A percentile compares a stretch with the other conserved stretches of the same genome.
These are phyloP conservation scores for Bombus difficillimus DNA, from an alignment of 1,140 invertebrate species.

Conservation along the genomic window DNA sequence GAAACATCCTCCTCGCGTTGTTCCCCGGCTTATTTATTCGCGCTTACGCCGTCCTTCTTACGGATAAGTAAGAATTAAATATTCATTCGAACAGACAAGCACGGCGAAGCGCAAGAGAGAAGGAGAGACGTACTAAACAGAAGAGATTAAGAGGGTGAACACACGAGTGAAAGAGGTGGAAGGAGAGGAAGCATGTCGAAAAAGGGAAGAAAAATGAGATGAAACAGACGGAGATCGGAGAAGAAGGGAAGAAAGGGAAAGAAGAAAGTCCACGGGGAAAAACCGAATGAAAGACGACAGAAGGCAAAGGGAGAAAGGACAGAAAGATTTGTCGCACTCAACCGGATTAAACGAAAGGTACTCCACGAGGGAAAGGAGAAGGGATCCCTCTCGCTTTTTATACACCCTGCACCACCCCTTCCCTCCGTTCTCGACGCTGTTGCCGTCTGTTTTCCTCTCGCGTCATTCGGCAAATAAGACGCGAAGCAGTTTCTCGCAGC, in stretches of 20 bases:
- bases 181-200: too few relatives aligned
- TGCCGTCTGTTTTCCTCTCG: slow-evolving; percentile 6
- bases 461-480: slow-evolving; percentile 35
- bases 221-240: background rate
- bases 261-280: background rate
- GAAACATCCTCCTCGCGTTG: slow-evolving; percentile 64
- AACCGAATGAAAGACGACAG: background rate
- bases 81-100: slow-evolving; percentile 59
- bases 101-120: background rate
- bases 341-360: slow-evolving; percentile 62
- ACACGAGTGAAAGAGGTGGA: background rate
- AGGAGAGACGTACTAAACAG: background rate
- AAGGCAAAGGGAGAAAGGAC: background rate
- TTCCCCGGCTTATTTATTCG: slow-evolving; percentile 66
- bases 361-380: background rate
- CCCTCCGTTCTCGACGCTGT: background rate
- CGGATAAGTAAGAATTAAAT: slow-evolving; percentile 71
- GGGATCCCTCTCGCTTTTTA: slow-evolving; percentile 7
- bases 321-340: slow-evolving; percentile 61
- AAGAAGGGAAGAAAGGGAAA: background rate
- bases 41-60: slow-evolving; percentile 51
- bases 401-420: background rate
- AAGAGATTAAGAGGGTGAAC: slow-evolving; percentile 12
- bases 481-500: slow-evolving; percentile 25
- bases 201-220: background rate